Percentiles rank a stretch among this genome's conserved stretches.
Evolutionary conservation across 2,797 vertebrate genomes (phyloP).

Genomic region (Yasuhikotakia modesta): DNA sequence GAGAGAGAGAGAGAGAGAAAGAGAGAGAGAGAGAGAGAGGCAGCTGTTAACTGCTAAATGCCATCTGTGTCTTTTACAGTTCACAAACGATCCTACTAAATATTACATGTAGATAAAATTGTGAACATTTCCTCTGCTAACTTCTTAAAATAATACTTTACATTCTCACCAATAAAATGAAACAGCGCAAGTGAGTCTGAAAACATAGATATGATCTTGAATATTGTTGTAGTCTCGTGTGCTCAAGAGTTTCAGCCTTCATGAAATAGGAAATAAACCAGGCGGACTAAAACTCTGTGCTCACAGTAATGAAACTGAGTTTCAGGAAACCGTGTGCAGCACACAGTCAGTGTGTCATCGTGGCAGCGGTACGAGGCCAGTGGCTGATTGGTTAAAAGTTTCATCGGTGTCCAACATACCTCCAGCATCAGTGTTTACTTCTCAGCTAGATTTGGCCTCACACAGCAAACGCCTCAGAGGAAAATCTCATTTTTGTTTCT

Average conservation of each 20-base stretch:
- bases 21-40: conserved; percentile 1
- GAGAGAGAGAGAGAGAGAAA: conserved; percentile 2
- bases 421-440: conserved; percentile 3
- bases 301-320: background rate
- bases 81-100: background rate
- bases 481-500: background rate
- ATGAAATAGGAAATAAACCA: too few relatives aligned
- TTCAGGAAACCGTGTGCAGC: background rate
- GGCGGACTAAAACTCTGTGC: too few relatives aligned
- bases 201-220: too few relatives aligned
- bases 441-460: conserved; percentile 23
- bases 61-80: background rate
- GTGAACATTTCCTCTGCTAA: background rate
- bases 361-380: background rate
- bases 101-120: background rate
- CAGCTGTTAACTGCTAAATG: conserved; percentile 8
- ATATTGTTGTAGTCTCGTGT: too few relatives aligned
- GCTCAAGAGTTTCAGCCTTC: too few relatives aligned
- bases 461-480: background rate
- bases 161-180: background rate
- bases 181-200: too few relatives aligned
- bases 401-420: conserved; percentile 5
- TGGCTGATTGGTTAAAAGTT: conserved; percentile 16
- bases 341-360: background rate
- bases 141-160: background rate